These are phyloP conservation scores for Mormyrus proboscirostris DNA, from an alignment of 2,797 vertebrate species.

Conservation along the genomic window DNA sequence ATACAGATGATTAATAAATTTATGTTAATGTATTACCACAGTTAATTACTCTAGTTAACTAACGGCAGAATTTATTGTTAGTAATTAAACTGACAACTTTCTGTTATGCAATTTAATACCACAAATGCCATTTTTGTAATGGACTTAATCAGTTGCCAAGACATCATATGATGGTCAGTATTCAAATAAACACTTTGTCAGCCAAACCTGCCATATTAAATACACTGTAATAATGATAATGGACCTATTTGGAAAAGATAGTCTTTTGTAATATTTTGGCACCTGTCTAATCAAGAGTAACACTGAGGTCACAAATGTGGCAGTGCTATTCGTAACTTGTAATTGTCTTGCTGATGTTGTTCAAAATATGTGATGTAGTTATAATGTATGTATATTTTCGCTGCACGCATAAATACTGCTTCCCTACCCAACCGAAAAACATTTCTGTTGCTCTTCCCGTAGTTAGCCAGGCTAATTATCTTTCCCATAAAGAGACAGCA, in stretches of 20 bases:
- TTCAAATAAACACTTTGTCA: background rate
- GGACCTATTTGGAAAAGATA: background rate
- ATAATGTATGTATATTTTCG: background rate
- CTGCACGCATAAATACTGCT: background rate
- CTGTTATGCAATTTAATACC: background rate
- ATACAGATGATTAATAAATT: background rate
- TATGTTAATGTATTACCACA: background rate
- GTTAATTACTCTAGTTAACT: background rate
- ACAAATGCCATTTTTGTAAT: background rate
- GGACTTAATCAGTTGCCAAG: background rate
- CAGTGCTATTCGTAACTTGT: background rate
- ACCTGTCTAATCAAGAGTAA: background rate
- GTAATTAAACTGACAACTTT: slow-evolving; percentile 40
- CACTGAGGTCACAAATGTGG: background rate
- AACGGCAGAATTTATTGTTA: slow-evolving; percentile 36
- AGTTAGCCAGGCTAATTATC: background rate
- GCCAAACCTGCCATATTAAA: background rate
- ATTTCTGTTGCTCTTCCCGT: background rate
- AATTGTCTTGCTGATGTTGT: background rate
- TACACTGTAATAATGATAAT: background rate
- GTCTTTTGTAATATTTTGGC: background rate
- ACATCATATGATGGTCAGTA: background rate
- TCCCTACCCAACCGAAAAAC: background rate
- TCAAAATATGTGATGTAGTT: background rate
- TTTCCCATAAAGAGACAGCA: background rate